Base-by-base conservation (phyloP, 23 tunicate genomes). In the Phallusia fumigata region DNA sequence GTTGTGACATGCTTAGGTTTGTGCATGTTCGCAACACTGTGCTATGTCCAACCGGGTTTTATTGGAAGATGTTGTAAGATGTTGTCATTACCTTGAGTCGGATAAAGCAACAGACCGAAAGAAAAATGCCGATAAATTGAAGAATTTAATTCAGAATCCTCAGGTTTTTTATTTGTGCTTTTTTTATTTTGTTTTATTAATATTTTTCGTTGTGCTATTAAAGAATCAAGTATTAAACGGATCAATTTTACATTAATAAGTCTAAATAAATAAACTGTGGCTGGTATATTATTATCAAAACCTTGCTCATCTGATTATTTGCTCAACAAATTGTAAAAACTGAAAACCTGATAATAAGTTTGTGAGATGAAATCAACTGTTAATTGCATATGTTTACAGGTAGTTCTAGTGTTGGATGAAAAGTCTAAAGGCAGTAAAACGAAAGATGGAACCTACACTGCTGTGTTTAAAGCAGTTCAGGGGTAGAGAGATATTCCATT, bases 41-140 rank as follows among this genome's bases (percentile, higher is more conserved):
- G 28, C 28, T 6, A 58, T 58, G 69, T 58, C 69, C 28, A 24
- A 13, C 13, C 69, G 69, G 5, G 3, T 58, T 40, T 77, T 77
- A 36, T 36, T 80, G 33, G 83, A 80, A 49, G 65, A 80, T 13
- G 6, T 80, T 16, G 31, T 31, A 33, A 80, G 31, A 31, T 31
- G 35, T 8, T 80, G 83, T 33, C 83, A 80, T 28, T 80, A 80
- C 22, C 35, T 80, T 34, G 83, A 80, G 44, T 80, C 65, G 6
- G 83, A 80, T 34, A 80, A 80, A 31, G 83, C 73, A 15, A 80
- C 83, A 31, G 83, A 80, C 10, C 35, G 83, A 52, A 80, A 80
- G 58, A 80, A 80, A 52, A 52, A 80, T 80, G 83, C 73, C 6
- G 83, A 80, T 19, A 33, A 31, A 50, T 13, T 80, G n/a, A 80